Percentiles rank a stretch among this genome's conserved stretches.
phyloP scores from a whole-genome alignment of 2,888 invertebrate species.

The Sesia apiformis region DNA sequence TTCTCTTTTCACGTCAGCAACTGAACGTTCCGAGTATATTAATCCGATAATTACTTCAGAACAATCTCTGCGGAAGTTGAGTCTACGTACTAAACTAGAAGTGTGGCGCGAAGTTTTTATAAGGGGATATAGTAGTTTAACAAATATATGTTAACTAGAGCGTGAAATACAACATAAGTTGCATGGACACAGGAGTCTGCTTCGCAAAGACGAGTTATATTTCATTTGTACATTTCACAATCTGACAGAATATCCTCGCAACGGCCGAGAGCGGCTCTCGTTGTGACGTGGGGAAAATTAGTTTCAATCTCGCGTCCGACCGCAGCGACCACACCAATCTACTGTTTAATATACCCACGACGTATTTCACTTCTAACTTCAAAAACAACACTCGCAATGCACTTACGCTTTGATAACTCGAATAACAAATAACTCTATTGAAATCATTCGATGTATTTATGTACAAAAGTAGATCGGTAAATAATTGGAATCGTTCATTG shows the following conservation, averaged over 20 bases:
- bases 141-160: not conserved
- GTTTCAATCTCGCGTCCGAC: slow-evolving; percentile 47
- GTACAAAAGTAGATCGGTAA: slow-evolving; percentile 3
- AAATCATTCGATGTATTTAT: not conserved
- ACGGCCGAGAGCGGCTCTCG: slow-evolving; percentile 23
- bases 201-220: not conserved
- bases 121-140: slow-evolving; percentile 35
- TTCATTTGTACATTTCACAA: slow-evolving; percentile 23
- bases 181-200: not conserved
- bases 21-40: slow-evolving; percentile 58
- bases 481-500: slow-evolving; percentile 22
- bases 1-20: slow-evolving; percentile 52
- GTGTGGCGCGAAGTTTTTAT: slow-evolving; percentile 48
- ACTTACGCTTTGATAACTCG: not conserved
- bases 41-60: slow-evolving; percentile 72
- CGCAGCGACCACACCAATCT: slow-evolving; percentile 45
- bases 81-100: slow-evolving; percentile 34
- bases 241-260: slow-evolving; percentile 30
- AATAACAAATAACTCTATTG: not conserved
- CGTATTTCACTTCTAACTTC: slow-evolving; percentile 3
- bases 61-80: slow-evolving; percentile 63
- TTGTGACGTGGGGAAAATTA: slow-evolving; percentile 59
- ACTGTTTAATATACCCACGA: slow-evolving; percentile 8
- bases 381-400: slow-evolving; percentile 3
- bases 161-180: not conserved